Evolutionary conservation across 2,888 invertebrate genomes (phyloP).

Genomic region (Carpatolechia fugitivella): DNA sequence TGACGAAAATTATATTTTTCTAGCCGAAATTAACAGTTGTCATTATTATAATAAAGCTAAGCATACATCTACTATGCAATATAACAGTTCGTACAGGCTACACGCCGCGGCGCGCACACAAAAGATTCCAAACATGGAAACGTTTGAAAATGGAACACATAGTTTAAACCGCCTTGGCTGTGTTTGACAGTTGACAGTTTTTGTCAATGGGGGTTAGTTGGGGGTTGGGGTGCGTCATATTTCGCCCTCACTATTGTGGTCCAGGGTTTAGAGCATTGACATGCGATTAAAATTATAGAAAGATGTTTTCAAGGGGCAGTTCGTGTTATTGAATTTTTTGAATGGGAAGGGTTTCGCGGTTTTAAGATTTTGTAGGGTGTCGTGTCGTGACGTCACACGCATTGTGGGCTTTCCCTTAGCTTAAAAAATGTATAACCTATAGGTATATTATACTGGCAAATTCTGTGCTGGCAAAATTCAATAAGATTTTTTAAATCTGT

Average conservation of each 20-base stretch:
- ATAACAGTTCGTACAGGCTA: slow-evolving; percentile 23
- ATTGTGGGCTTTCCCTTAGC: not conserved
- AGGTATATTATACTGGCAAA: too few species aligned
- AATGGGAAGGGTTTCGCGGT: slow-evolving; percentile 49
- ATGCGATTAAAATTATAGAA: slow-evolving; percentile 75
- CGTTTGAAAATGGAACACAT: slow-evolving; percentile 62
- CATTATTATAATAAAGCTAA: too few species aligned
- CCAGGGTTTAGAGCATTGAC: slow-evolving; percentile 58
- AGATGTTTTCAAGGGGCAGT: slow-evolving; percentile 49
- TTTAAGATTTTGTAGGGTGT: slow-evolving; percentile 22
- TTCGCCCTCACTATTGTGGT: slow-evolving; percentile 34
- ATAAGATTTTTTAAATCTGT: too few species aligned
- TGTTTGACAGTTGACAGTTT: slow-evolving; percentile 79
- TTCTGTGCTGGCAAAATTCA: too few species aligned
- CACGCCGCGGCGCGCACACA: slow-evolving; percentile 43
- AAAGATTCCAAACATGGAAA: slow-evolving; percentile 63
- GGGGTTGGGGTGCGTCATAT: slow-evolving; percentile 63
- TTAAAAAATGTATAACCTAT: not conserved
- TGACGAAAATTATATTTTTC: not conserved
- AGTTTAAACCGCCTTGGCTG: slow-evolving; percentile 76
- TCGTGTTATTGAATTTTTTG: slow-evolving; percentile 51
- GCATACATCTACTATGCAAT: not conserved
- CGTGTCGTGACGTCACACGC: slow-evolving; percentile 2
- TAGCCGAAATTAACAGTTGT: not conserved
- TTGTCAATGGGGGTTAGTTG: slow-evolving; percentile 69